phyloP scores from a whole-genome alignment of 2,797 vertebrate species.

The Coluber constrictor region DNA sequence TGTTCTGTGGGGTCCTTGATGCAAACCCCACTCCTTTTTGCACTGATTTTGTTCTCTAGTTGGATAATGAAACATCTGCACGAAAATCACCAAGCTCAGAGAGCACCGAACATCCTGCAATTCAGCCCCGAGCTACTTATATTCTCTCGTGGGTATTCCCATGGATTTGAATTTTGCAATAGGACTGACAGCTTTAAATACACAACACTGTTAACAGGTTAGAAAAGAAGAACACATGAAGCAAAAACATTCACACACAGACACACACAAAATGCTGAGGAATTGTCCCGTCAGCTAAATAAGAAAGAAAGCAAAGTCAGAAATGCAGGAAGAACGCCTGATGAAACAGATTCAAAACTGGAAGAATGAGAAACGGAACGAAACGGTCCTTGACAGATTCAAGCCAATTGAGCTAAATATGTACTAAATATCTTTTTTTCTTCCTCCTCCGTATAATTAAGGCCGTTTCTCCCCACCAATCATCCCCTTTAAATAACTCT shows the following conservation, averaged over 20 bases:
- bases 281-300: not conserved
- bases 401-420: not conserved
- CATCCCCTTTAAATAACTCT: not conserved
- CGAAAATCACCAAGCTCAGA: not conserved
- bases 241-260: not conserved
- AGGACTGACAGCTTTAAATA: not conserved
- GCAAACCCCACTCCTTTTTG: not conserved
- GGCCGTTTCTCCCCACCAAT: not conserved
- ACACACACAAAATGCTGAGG: not conserved
- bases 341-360: not conserved
- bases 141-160: not conserved
- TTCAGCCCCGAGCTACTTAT: not conserved
- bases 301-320: not conserved
- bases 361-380: not conserved
- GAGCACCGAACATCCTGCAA: not conserved
- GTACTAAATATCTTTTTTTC: too few species aligned
- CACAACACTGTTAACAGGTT: not conserved
- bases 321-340: not conserved
- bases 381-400: not conserved
- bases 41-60: not conserved
- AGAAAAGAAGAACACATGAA: not conserved
- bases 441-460: not conserved
- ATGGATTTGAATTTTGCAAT: not conserved
- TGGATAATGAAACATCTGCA: not conserved
- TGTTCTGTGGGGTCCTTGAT: not conserved